Percentiles rank a stretch among this genome's conserved stretches.
Conservation (phyloP, 2,797 vertebrate genomes). For the Fistularia commersonii region DNA sequence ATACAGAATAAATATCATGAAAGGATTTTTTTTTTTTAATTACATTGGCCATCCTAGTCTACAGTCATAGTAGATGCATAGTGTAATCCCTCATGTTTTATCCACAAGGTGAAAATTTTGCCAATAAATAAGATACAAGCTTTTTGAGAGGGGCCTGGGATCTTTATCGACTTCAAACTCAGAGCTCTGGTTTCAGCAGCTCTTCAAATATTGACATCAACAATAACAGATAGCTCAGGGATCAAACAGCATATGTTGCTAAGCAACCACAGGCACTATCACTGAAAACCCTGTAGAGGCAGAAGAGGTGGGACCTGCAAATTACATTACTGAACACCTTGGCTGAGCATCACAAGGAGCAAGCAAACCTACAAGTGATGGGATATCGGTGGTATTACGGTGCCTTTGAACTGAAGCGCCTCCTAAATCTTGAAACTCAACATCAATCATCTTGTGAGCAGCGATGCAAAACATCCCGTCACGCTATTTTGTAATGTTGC, state of each 20-base stretch:
- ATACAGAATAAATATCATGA: too few relatives aligned
- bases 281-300: constrained; percentile 21
- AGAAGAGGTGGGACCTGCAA: constrained; percentile 50
- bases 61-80: too few relatives aligned
- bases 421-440: constrained; percentile 7
- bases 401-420: constrained; percentile 11
- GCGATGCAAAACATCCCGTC: too few relatives aligned
- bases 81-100: too few relatives aligned
- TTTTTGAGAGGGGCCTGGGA: constrained; percentile 6
- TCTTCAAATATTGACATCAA: constrained; percentile 20
- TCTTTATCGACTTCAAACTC: constrained; percentile 2
- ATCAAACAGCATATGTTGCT: constrained; percentile 50
- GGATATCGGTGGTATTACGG: constrained; percentile 2
- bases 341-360: constrained; percentile 50
- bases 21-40: too few relatives aligned
- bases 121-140: neutral
- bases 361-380: constrained; percentile 33
- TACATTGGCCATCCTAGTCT: too few relatives aligned
- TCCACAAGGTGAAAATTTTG: too few relatives aligned
- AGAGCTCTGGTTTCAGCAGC: constrained; percentile 5
- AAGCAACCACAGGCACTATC: constrained; percentile 36
- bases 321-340: constrained; percentile 47
- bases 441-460: too few relatives aligned
- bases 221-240: constrained; percentile 21
- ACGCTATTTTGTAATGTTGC: too few relatives aligned